Conservation (phyloP, 2,797 vertebrate genomes). For the Huso huso region DNA sequence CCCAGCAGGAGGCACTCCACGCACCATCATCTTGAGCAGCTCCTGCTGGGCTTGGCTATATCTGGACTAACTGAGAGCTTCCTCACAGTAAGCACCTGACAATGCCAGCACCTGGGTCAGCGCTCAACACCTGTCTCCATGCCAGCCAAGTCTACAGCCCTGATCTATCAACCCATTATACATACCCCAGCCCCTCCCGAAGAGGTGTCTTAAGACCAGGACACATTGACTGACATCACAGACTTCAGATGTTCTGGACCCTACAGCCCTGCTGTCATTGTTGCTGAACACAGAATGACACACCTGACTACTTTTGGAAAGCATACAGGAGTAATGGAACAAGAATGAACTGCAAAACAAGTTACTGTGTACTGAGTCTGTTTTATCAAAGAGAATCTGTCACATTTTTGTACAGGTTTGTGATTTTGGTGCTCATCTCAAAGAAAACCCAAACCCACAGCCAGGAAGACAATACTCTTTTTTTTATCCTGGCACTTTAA, state of each 20-base stretch:
- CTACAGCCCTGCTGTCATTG: no score
- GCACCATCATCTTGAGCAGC: background rate
- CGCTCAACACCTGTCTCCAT: constrained; percentile 6
- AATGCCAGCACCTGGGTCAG: background rate
- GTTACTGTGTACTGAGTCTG: no score
- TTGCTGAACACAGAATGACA: no score
- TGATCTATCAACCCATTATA: background rate
- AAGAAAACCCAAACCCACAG: no score
- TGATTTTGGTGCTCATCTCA: no score
- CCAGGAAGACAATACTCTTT: no score
- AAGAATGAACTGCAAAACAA: no score
- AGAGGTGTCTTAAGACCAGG: background rate
- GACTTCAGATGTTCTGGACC: no score
- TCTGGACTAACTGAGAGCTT: background rate
- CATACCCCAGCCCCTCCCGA: background rate
- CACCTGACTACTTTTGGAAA: no score
- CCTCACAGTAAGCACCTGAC: background rate
- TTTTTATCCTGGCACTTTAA: constrained; percentile 44
- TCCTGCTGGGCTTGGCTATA: background rate
- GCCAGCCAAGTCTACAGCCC: background rate
- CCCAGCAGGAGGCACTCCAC: background rate
- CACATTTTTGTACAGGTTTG: no score
- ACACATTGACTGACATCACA: background rate
- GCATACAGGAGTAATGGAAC: no score
- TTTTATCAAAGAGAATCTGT: no score